Evolutionary conservation across 2,888 invertebrate genomes (phyloP), one percentile per base, ranked within the genome.

Genomic region (Lasioglossum leucozonium): DNA sequence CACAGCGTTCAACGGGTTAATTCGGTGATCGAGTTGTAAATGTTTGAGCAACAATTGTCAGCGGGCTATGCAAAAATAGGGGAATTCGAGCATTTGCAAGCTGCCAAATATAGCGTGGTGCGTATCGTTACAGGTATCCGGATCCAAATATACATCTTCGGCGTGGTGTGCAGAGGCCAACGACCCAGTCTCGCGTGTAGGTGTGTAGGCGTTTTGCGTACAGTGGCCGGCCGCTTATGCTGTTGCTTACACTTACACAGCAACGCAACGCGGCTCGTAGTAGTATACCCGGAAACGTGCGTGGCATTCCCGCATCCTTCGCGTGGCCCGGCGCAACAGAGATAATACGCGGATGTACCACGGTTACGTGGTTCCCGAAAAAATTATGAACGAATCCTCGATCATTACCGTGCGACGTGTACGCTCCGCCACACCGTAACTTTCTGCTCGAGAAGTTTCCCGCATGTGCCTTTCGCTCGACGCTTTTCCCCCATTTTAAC

Each of bases 131-230:
- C 88, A 89, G 87, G 87, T 91, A 88, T 85, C 76, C 69, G 77
- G n/a, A 79, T 72, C 71, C 84, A 87, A 90, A 87, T 89, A 90
- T 87, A 86, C 77, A 81, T 79, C 73, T 62, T 82, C 67, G 73
- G 81, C 69, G 72, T 72, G 81, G 87, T 81, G 84, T 83, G 88
- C 87, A 90, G 90, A 79, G 91, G 92, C 91, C 91, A 92, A 91
- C 82, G 90, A 91, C 91, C 93, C 75, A 84, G 51, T 82, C n/a
- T n/a, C 79, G 65, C 88, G 89, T 84, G 86, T 89, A 72, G 75
- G 72, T 84, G 92, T 87, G 92, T 92, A 84, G 90, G 88, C 89
- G 92, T 91, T 91, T 91, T 77, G 89, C 92, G 89, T 85, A 87
- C 84, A 78, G 88, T 77, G 87, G 86, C 85, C 87, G 81, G n/a